Evolutionary conservation across 2,888 invertebrate genomes (phyloP).

Genomic region (Tachina fera): DNA sequence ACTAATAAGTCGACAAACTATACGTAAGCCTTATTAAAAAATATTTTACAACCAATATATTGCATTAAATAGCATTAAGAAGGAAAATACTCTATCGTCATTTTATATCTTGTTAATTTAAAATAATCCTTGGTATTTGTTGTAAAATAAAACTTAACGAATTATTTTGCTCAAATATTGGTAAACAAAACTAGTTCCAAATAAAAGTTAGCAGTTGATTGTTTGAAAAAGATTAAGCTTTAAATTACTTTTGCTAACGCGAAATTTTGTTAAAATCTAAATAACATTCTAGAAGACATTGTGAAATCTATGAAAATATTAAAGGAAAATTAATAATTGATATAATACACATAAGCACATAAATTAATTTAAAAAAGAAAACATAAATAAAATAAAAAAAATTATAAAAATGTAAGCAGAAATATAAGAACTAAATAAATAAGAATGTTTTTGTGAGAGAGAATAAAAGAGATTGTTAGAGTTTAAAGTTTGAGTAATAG

Average conservation of each 20-base stretch:
- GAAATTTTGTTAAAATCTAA: neutral
- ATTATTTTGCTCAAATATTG: too few species aligned
- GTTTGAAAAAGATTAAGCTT: too few species aligned
- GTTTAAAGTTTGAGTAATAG: slow-evolving; percentile 66
- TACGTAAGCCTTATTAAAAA: too few species aligned
- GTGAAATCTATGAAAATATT: neutral
- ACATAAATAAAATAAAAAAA: slow-evolving; percentile 1
- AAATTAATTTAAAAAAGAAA: slow-evolving; percentile 11
- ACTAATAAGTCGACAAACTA: neutral
- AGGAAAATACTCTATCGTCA: too few species aligned
- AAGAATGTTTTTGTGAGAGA: slow-evolving; percentile 70
- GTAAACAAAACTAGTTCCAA: too few species aligned
- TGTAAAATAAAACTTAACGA: too few species aligned
- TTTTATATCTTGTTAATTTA: too few species aligned
- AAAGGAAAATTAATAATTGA: slow-evolving; percentile 17
- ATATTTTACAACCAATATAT: too few species aligned
- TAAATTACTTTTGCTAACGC: too few species aligned
- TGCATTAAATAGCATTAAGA: too few species aligned
- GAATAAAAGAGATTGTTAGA: slow-evolving; percentile 71
- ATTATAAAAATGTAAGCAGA: neutral
- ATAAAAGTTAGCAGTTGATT: too few species aligned
- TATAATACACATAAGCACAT: neutral
- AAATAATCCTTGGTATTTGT: too few species aligned
- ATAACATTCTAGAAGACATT: slow-evolving; percentile 23
- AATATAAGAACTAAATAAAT: slow-evolving; percentile 45